Evolutionary conservation across 2,113 vertebrate genomes (phyloP).

Genomic region (Terrapene triunguis): DNA sequence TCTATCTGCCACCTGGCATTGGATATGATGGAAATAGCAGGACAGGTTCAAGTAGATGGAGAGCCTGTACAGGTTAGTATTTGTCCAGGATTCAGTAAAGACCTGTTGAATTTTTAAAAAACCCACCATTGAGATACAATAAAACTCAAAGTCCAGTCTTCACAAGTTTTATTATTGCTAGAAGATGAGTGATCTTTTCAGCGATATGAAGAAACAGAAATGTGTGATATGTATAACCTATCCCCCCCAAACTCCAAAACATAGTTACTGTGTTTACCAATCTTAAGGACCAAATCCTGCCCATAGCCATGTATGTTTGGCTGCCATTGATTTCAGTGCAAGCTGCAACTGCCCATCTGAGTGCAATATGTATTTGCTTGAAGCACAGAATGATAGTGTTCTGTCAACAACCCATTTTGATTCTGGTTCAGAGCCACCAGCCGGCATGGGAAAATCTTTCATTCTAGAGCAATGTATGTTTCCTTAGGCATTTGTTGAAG

Average conservation of each 20-base stretch:
- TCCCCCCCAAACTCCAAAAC: background rate
- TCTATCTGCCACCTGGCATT: conserved; percentile 97
- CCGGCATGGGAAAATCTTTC: background rate
- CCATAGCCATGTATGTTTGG: background rate
- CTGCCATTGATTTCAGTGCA: background rate
- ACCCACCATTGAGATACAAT: background rate
- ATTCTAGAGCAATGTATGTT: background rate
- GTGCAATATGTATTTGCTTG: background rate
- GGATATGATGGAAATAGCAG: conserved; percentile 99
- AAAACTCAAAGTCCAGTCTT: background rate
- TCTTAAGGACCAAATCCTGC: background rate
- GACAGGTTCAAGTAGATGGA: conserved; percentile 96
- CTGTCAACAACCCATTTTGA: background rate
- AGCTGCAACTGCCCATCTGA: background rate
- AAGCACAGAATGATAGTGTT: background rate
- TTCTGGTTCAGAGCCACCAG: background rate
- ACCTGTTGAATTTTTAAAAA: background rate
- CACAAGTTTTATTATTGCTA: conserved; percentile 5
- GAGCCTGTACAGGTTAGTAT: conserved; percentile 93
- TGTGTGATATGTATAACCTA: background rate
- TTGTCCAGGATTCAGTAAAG: background rate
- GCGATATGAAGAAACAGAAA: background rate
- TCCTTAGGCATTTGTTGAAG: background rate
- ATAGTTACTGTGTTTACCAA: background rate
- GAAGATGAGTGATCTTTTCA: background rate